These are phyloP conservation scores for Telmatochromis sp. DNA, from an alignment of 2,113 vertebrate species.

Conservation along the genomic window DNA sequence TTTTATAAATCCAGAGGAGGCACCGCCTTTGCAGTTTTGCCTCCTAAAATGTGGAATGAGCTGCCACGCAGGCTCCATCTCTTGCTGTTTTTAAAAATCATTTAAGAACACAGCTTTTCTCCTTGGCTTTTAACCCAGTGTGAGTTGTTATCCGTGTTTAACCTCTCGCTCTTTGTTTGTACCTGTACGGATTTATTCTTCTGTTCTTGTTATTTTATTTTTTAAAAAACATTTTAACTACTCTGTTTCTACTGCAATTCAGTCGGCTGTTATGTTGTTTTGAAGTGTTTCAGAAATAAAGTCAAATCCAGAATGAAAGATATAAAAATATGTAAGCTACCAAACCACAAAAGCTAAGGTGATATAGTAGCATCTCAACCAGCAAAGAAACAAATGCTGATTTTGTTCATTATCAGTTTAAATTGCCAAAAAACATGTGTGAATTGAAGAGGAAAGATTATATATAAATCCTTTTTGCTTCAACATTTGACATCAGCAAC, in stretches of 20 bases:
- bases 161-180: not conserved
- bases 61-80: not conserved
- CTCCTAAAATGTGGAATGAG: not conserved
- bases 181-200: not conserved
- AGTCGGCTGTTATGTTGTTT: not conserved
- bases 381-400: not conserved
- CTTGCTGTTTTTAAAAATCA: not conserved
- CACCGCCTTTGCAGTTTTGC: not conserved
- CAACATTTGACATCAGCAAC: not conserved
- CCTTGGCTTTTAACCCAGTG: not conserved
- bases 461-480: not conserved
- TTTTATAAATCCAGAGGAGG: not conserved
- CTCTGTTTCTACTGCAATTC: fast-evolving
- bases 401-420: not conserved
- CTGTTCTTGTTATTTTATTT: not conserved
- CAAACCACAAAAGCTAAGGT: not conserved
- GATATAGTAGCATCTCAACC: not conserved
- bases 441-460: not conserved
- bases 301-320: not conserved
- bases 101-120: not conserved
- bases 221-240: not conserved
- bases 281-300: not conserved
- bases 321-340: not conserved
- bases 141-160: not conserved
- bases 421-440: not conserved